Conservation (phyloP, 2,113 vertebrate genomes). For the Cynopterus brachyotis region DNA sequence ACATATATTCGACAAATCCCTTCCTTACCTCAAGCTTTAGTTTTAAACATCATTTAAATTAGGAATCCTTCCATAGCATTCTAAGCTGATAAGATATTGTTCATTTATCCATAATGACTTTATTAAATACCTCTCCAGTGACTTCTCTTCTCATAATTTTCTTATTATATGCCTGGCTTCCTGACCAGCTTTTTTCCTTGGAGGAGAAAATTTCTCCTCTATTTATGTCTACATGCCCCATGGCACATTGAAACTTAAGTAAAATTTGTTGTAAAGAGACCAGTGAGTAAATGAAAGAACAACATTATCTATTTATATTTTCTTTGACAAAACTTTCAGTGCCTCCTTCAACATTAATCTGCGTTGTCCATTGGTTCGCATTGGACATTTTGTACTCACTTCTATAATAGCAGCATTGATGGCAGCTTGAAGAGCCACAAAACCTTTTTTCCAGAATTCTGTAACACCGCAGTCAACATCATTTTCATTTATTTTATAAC, state of each 20-base stretch:
- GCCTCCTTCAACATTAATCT: not conserved
- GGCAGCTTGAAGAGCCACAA: slow-evolving; percentile 81
- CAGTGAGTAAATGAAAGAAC: not conserved
- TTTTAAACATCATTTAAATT: not conserved
- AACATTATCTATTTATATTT: not conserved
- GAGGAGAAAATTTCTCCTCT: not conserved
- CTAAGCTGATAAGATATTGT: not conserved
- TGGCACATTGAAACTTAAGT: not conserved
- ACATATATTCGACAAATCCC: not conserved
- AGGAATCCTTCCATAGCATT: not conserved
- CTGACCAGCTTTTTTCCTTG: not conserved
- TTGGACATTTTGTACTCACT: slow-evolving; percentile 66
- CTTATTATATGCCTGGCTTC: not conserved
- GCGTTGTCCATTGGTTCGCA: not conserved
- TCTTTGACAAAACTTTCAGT: not conserved
- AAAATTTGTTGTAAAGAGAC: not conserved
- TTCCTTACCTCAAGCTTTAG: not conserved
- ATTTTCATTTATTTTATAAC: not conserved
- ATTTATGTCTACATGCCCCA: too few species aligned
- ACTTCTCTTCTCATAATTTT: not conserved
- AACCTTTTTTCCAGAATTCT: slow-evolving; percentile 71
- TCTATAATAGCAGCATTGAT: slow-evolving; percentile 84
- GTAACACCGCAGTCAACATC: slow-evolving; percentile 33
- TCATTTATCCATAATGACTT: not conserved
- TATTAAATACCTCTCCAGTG: not conserved